A percentile compares a stretch with the other conserved stretches of the same genome.
phyloP scores from a whole-genome alignment of 1,140 invertebrate genomes.

The Eulimnadia texana region DNA sequence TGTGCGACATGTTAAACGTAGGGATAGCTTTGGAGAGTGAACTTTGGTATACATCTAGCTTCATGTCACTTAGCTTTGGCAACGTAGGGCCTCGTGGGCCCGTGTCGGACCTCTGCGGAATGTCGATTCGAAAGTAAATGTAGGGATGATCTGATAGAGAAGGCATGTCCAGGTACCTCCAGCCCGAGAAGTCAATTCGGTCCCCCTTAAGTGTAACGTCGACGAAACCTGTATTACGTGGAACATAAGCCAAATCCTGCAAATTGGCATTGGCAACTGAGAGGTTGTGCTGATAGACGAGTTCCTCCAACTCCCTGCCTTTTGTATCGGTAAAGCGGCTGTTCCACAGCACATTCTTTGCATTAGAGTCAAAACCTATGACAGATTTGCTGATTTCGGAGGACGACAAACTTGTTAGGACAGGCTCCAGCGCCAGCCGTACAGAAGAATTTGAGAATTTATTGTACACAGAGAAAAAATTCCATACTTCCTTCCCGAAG shows the following conservation, averaged over 20 bases:
- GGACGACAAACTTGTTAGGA: too few species aligned
- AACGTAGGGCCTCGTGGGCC: background rate
- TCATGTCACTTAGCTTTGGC: background rate
- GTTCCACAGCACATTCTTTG: background rate
- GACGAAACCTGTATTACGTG: background rate
- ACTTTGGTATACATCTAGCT: background rate
- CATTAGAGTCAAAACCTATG: background rate
- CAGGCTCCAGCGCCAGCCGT: too few species aligned
- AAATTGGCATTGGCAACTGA: background rate
- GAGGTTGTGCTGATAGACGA: background rate
- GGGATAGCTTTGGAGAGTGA: too few species aligned
- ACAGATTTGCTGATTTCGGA: too few species aligned
- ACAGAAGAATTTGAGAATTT: too few species aligned
- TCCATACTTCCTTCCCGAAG: background rate
- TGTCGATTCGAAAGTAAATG: background rate
- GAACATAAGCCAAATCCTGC: background rate
- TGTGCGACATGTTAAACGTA: too few species aligned
- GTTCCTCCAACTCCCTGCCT: background rate
- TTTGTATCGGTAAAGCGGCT: background rate
- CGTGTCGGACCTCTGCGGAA: background rate
- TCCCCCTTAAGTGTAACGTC: background rate
- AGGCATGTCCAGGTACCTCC: background rate
- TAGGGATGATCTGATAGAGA: conserved; percentile 2
- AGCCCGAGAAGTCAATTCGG: background rate
- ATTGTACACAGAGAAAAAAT: background rate